A percentile compares a stretch with the other conserved stretches of the same genome.
These are phyloP conservation scores for Centrocercus urophasianus DNA, from an alignment of 2,113 vertebrate species.

Conservation along the genomic window DNA sequence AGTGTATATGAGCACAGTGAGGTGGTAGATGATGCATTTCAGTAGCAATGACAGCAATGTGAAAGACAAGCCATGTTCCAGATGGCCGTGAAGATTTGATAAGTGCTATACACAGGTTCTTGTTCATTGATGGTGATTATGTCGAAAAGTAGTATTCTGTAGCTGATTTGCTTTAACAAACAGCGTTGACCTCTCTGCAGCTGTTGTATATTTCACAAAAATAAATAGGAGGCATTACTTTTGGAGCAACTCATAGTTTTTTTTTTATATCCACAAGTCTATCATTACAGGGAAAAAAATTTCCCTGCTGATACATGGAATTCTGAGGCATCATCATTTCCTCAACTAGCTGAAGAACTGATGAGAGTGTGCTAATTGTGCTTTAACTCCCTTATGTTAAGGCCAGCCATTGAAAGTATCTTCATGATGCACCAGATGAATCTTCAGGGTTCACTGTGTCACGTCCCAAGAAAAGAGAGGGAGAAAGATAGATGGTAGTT, in stretches of 20 bases:
- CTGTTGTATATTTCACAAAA: no score
- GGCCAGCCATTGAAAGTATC: not conserved
- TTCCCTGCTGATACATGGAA: not conserved
- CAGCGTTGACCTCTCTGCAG: no score
- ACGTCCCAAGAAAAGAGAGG: not conserved
- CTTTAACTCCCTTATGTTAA: not conserved
- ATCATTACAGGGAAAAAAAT: not conserved
- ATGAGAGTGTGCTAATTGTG: not conserved
- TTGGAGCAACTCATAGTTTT: not conserved
- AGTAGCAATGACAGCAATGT: no score
- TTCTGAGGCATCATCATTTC: not conserved
- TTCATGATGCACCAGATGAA: not conserved
- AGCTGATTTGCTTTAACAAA: no score
- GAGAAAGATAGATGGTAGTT: not conserved
- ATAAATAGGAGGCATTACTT: no score
- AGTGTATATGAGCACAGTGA: no score
- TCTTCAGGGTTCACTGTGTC: not conserved
- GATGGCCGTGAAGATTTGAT: no score
- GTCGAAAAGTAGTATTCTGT: no score
- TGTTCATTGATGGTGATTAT: no score
- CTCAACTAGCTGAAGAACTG: not conserved
- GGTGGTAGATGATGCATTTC: no score
- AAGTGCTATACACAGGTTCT: no score
- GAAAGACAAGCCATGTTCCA: no score
- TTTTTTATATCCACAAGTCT: not conserved